Evolutionary conservation across 2,113 vertebrate genomes (phyloP).

Genomic region (Amazona guildingii): DNA sequence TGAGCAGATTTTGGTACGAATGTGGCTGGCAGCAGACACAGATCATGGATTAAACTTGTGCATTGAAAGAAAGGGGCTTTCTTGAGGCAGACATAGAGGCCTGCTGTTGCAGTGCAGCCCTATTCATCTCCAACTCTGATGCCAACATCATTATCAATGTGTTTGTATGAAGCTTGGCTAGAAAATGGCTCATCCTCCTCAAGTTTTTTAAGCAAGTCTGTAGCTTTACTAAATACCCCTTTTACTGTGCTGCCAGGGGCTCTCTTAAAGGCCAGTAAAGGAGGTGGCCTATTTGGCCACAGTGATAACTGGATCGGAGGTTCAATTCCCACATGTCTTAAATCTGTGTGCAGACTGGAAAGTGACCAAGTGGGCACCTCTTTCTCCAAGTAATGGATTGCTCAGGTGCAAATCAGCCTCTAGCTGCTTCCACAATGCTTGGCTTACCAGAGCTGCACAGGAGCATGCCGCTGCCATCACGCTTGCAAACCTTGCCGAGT

Average conservation of each 20-base stretch:
- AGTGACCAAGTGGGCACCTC: not conserved
- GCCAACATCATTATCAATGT: conserved; percentile 11
- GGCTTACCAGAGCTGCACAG: not conserved
- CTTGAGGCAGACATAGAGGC: conserved; percentile 10
- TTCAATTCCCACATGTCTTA: not conserved
- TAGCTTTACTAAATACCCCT: conserved; percentile 35
- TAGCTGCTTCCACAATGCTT: not conserved
- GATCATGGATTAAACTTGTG: not conserved
- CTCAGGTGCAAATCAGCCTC: not conserved
- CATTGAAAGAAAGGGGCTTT: conserved; percentile 25
- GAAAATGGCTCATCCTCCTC: not conserved
- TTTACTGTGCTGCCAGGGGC: conserved; percentile 51
- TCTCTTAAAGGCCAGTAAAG: not conserved
- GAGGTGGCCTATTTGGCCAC: conserved; percentile 39
- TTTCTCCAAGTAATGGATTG: not conserved
- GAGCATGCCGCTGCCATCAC: not conserved
- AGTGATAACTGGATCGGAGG: not conserved
- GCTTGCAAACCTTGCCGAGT: rapidly evolving
- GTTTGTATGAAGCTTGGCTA: conserved; percentile 44
- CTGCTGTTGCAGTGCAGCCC: conserved; percentile 7
- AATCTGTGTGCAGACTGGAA: conserved; percentile 42
- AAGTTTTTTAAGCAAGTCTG: not conserved
- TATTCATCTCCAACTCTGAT: not conserved
- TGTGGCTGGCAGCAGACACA: not conserved
- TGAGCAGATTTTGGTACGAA: not conserved